Evolutionary conservation across 1,140 invertebrate species (phyloP), one percentile per base, ranked within the genome.

Genomic region (Caenorhabditis remanei): DNA sequence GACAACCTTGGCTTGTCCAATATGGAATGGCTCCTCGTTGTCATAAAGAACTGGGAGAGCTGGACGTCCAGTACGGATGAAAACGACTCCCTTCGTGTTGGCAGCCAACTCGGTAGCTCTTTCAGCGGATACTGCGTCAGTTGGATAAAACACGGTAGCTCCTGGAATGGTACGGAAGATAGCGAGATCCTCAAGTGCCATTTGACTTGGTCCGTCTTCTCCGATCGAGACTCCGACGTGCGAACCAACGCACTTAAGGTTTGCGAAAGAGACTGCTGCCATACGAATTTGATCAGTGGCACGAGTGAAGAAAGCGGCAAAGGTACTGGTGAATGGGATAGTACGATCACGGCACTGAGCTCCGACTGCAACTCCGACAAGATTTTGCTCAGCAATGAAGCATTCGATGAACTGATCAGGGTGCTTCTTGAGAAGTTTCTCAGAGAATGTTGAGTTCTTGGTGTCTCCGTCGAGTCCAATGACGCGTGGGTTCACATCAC

Each of bases 371-470:
- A 99, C 96, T 61, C 98, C 97, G 89, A 98, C 89, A 90, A 98
- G 93, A 94, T 98, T 99, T 94, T 99, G 98, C 93, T 99, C 98
- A 84, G 98, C 98, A 92, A 99, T 99, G 94, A 96, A 99, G 93
- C 98, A 98, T 94, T 99, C 98, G 86, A 99, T 95, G 93, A 96
- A 98, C 89, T 97, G 95, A 5, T 95, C 94, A 8, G 95, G 94
- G 87, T 93, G 93, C 56, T 95, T 95, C 84, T 95, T 95, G 92
- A 96, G 96, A 71, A 99, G 95, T 93, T 97, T 98, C 84, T 98
- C 96, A 24, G 98, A 96, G 93, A 95, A 99, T 0, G 98, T 99
- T 0, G 97, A 99, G 93, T 99, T 99, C 93, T 99, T 99, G 50
- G 97, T 99, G 93, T 99, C 98, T 53, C 91, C 91, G 53, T 92